Conservation (phyloP, 2,797 vertebrate species). For the Pipistrellus pygmaeus region DNA sequence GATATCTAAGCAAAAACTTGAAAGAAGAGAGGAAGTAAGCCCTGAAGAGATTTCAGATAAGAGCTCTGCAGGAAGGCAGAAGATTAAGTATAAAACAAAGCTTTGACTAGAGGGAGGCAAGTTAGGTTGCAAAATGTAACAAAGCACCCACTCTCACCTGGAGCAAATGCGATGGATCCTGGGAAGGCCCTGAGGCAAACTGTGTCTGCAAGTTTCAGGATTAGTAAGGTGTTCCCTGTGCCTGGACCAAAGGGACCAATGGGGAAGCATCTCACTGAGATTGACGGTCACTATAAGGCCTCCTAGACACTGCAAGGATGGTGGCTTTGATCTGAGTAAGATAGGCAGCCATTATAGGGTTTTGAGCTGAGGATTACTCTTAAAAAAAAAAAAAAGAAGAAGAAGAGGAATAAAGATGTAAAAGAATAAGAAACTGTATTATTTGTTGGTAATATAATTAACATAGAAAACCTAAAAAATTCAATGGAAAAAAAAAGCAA, state of each 20-base stretch:
- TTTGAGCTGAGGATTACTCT: background rate
- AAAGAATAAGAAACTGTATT: background rate
- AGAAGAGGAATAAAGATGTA: background rate
- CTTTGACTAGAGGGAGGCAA: background rate
- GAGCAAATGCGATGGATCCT: background rate
- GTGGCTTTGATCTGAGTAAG: background rate
- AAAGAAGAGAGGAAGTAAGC: background rate
- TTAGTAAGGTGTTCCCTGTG: background rate
- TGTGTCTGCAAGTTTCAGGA: background rate
- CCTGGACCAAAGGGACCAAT: background rate
- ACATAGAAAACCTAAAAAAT: conserved; percentile 20
- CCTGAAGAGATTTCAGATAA: background rate
- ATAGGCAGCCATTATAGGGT: background rate
- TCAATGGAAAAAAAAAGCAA: background rate
- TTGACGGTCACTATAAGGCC: no score
- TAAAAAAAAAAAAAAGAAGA: background rate
- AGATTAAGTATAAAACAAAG: background rate
- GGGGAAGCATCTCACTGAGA: background rate
- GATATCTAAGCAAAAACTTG: background rate
- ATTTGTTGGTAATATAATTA: conserved; percentile 24
- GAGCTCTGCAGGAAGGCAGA: background rate
- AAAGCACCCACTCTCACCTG: background rate
- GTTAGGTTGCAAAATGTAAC: background rate
- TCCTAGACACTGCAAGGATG: background rate
- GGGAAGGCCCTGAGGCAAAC: background rate